These are phyloP conservation scores for Chiloscyllium plagiosum DNA, from an alignment of 2,113 vertebrate species.

Conservation along the genomic window DNA sequence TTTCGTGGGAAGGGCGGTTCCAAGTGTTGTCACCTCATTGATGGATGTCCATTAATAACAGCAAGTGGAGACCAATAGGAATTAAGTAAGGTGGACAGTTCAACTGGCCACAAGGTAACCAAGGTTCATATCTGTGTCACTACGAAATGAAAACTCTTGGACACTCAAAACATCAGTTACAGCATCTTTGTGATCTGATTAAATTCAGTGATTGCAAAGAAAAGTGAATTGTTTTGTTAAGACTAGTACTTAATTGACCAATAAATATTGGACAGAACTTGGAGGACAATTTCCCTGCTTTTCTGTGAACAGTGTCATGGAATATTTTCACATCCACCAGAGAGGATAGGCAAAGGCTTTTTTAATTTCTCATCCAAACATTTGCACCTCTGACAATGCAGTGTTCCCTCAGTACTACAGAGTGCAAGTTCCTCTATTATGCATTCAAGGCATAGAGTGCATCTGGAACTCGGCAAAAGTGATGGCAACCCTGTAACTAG, in stretches of 20 bases:
- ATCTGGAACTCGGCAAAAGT: background rate
- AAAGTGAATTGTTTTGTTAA: background rate
- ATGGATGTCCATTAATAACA: background rate
- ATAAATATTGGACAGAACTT: background rate
- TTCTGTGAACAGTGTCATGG: background rate
- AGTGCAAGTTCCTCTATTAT: background rate
- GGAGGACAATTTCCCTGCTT: background rate
- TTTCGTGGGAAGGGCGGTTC: background rate
- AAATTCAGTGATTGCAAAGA: background rate
- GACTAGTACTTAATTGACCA: background rate
- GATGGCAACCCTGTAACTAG: too few species aligned
- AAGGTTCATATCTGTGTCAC: too few species aligned
- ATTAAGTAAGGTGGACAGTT: background rate
- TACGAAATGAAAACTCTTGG: background rate
- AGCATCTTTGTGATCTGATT: background rate
- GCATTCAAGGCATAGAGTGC: background rate
- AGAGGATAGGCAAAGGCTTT: background rate
- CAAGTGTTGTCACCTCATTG: background rate
- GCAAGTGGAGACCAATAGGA: background rate
- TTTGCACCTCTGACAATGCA: background rate
- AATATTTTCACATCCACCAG: background rate
- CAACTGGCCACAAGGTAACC: background rate
- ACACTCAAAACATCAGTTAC: background rate
- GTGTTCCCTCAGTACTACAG: background rate
- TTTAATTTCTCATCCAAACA: background rate